These are phyloP conservation scores for Hirudinaria manillensis DNA, from an alignment of 2,888 invertebrate genomes.

Conservation along the genomic window DNA sequence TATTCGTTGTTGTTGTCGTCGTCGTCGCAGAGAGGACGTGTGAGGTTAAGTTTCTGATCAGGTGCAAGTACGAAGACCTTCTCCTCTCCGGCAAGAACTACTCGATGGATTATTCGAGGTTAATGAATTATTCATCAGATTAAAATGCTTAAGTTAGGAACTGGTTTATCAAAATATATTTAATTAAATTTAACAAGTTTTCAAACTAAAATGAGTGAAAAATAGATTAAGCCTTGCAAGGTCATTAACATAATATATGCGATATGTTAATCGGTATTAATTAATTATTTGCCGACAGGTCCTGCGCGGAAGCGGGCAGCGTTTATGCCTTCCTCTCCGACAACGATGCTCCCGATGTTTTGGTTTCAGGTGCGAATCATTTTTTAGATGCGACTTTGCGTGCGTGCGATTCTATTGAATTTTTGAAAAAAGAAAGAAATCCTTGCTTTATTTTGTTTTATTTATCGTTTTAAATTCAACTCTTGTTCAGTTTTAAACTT, in stretches of 20 bases:
- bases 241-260: too few species aligned
- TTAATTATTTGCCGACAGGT: background rate
- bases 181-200: too few species aligned
- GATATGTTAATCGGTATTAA: too few species aligned
- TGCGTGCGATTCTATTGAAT: background rate
- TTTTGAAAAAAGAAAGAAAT: too few species aligned
- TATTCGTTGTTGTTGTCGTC: too few species aligned
- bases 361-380: background rate
- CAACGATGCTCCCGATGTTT: slow-evolving; percentile 40
- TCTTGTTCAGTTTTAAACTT: too few species aligned
- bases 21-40: slow-evolving; percentile 1
- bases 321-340: slow-evolving; percentile 45
- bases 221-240: too few species aligned
- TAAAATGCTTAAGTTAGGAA: background rate
- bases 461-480: too few species aligned
- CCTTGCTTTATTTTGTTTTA: too few species aligned
- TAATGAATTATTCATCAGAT: background rate
- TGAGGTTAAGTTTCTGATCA: slow-evolving; percentile 45
- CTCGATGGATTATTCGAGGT: slow-evolving; percentile 45
- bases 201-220: too few species aligned
- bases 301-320: background rate
- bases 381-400: background rate
- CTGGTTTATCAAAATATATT: background rate
- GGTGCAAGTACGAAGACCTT: slow-evolving; percentile 43
- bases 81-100: slow-evolving; percentile 44